Percentiles rank a stretch among this genome's conserved stretches.
Evolutionary conservation across 37 sponge, comb jelly and placozoan species (phyloP).

Genomic region (Oscarella lobularis): DNA sequence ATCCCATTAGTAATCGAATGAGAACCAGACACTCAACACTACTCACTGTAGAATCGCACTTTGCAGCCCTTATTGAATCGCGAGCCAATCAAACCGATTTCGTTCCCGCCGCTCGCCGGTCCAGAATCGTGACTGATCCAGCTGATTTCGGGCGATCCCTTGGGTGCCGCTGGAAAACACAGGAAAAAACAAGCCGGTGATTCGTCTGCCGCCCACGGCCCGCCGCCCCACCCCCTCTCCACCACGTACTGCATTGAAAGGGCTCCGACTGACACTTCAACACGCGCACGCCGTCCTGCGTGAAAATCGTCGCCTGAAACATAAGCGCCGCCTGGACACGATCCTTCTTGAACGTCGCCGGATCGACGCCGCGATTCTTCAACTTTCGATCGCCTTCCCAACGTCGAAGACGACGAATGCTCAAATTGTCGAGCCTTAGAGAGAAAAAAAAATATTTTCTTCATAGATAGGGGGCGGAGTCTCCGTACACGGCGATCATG

Average conservation of each 20-base stretch:
- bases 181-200: background rate
- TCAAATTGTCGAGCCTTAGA: slow-evolving; percentile 52
- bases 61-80: slow-evolving; percentile 5
- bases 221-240: background rate
- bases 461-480: background rate
- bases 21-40: background rate
- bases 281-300: background rate
- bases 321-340: background rate
- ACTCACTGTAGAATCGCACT: slow-evolving; percentile 4
- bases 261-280: background rate
- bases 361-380: slow-evolving; percentile 1
- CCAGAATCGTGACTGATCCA: background rate
- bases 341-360: background rate
- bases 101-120: background rate
- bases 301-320: background rate
- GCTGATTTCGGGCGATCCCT: slow-evolving; percentile 1
- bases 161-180: background rate
- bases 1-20: too few species aligned
- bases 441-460: slow-evolving; percentile 7
- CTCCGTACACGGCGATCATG: background rate
- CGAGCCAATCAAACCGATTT: background rate
- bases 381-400: background rate
- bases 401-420: slow-evolving; percentile 47
- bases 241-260: slow-evolving; percentile 8
- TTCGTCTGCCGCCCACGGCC: background rate